Conservation (phyloP, 1,140 invertebrate species). For the Hormaphis cornu region DNA sequence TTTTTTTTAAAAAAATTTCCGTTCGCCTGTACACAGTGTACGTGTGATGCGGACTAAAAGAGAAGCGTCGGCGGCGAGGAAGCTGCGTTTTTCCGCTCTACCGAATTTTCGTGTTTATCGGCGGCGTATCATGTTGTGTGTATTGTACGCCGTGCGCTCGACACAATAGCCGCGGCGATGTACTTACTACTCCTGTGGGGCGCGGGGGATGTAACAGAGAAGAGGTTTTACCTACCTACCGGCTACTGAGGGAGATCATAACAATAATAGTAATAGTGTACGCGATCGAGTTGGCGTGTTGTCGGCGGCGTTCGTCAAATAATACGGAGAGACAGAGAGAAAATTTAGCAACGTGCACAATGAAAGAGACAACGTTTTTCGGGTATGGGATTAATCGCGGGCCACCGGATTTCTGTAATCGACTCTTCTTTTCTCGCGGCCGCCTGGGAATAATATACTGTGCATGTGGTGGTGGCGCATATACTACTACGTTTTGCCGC, state of each 20-base stretch:
- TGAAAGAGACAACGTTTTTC: constrained; percentile 26
- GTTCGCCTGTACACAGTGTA: too few relatives aligned
- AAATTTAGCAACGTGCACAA: not conserved
- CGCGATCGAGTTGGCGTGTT: not conserved
- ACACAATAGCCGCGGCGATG: not conserved
- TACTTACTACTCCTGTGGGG: too few relatives aligned
- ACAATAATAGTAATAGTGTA: not conserved
- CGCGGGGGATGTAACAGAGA: too few relatives aligned
- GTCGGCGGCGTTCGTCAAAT: constrained; percentile 16
- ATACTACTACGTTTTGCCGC: not conserved
- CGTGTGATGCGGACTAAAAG: too few relatives aligned
- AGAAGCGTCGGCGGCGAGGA: not conserved
- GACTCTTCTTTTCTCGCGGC: not conserved
- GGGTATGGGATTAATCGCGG: constrained; percentile 31
- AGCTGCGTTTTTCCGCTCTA: constrained; percentile 19
- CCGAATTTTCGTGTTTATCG: constrained; percentile 7
- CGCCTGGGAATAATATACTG: not conserved
- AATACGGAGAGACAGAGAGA: not conserved
- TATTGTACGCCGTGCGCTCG: not conserved
- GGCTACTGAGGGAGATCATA: not conserved
- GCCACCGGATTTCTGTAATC: constrained; percentile 31
- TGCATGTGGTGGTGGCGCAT: not conserved
- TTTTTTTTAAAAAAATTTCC: too few relatives aligned
- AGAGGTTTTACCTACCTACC: too few relatives aligned
- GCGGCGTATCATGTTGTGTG: too few relatives aligned